These are phyloP conservation scores for Thaumetopoea pityocampa DNA, from an alignment of 1,140 invertebrate genomes.

Conservation along the genomic window DNA sequence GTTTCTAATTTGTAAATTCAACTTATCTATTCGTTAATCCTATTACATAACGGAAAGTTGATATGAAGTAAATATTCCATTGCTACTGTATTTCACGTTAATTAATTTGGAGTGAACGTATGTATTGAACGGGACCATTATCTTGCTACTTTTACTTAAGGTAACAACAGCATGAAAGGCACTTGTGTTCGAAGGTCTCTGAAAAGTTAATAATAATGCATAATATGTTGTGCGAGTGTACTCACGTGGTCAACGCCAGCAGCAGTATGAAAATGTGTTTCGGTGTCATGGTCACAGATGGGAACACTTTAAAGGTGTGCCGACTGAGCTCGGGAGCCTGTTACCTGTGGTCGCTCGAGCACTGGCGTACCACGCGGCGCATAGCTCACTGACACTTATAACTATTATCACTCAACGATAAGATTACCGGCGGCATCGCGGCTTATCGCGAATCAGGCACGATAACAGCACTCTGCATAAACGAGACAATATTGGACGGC, in stretches of 20 bases:
- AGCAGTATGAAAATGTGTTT: constrained; percentile 40
- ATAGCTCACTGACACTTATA: constrained; percentile 73
- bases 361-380: constrained; percentile 46
- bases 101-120: too few species aligned
- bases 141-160: too few species aligned
- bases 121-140: too few species aligned
- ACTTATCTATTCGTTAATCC: too few species aligned
- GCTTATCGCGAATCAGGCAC: constrained; percentile 68
- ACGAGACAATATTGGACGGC: constrained; percentile 46
- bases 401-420: constrained; percentile 73
- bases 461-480: constrained; percentile 59
- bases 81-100: too few species aligned
- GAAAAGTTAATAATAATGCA: too few species aligned
- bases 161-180: too few species aligned
- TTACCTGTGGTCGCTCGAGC: constrained; percentile 48
- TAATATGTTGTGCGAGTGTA: too few species aligned
- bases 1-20: too few species aligned
- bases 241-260: constrained; percentile 48
- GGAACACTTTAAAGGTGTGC: constrained; percentile 29
- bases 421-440: constrained; percentile 63
- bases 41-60: too few species aligned
- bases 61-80: too few species aligned
- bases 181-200: too few species aligned
- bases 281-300: constrained; percentile 44
- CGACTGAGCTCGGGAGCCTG: constrained; percentile 36